Conservation (phyloP, 2,797 vertebrate species). For the Hozukius guyotensis region DNA sequence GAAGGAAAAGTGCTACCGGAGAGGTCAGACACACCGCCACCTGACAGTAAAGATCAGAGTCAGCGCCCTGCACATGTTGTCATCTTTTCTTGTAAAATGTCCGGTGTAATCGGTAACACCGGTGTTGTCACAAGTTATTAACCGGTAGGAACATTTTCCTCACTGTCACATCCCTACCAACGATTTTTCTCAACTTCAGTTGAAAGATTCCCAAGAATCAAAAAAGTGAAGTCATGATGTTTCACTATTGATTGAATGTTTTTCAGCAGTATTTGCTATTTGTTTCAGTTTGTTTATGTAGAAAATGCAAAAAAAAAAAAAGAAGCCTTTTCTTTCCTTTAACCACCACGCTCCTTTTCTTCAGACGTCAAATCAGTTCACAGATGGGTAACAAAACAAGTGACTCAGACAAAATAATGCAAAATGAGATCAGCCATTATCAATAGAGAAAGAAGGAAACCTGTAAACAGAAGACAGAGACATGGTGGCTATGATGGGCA, state of each 20-base stretch:
- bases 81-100: too few species aligned
- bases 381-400: conserved; percentile 13
- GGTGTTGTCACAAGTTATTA: too few species aligned
- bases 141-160: too few species aligned
- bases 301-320: neutral
- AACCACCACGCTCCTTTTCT: neutral
- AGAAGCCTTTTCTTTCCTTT: neutral
- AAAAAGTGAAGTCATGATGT: too few species aligned
- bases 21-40: too few species aligned
- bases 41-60: accelerated
- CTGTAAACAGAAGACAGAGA: conserved; percentile 1
- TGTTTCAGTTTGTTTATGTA: neutral
- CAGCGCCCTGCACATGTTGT: too few species aligned
- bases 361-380: neutral
- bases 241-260: neutral
- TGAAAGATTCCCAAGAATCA: neutral
- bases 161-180: too few species aligned
- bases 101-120: too few species aligned
- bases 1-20: too few species aligned
- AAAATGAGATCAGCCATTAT: conserved; percentile 14
- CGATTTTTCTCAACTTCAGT: neutral
- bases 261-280: neutral
- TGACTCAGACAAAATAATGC: conserved; percentile 1
- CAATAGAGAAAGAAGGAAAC: neutral
- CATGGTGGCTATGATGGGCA: neutral